Conservation (phyloP, 2,797 vertebrate species). For the Hylomyscus alleni region DNA sequence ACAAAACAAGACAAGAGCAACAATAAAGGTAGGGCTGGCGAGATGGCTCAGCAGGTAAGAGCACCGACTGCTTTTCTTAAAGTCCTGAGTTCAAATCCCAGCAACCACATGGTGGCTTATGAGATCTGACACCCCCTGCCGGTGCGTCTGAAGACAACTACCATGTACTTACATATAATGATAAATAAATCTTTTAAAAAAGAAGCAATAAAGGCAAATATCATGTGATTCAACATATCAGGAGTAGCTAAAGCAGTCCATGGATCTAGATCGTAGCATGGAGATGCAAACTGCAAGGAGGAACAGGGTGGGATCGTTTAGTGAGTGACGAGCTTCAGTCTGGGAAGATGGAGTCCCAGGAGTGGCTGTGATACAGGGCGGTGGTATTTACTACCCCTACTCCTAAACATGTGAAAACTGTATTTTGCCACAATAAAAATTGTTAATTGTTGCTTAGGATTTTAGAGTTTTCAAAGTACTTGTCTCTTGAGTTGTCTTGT, state of each 20-base stretch:
- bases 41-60: too few relatives aligned
- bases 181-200: too few relatives aligned
- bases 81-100: too few relatives aligned
- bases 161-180: too few relatives aligned
- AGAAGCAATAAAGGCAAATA: not conserved
- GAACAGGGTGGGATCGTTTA: not conserved
- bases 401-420: constrained; percentile 1
- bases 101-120: too few relatives aligned
- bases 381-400: not conserved
- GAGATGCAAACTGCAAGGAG: not conserved
- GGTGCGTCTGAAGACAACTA: too few relatives aligned
- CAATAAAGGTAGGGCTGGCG: not conserved
- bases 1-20: not conserved
- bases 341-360: not conserved
- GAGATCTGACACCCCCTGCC: too few relatives aligned
- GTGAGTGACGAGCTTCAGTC: not conserved
- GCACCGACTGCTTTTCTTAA: too few relatives aligned
- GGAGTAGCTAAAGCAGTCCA: constrained; percentile 13
- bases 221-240: not conserved
- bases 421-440: constrained; percentile 27
- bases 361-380: not conserved
- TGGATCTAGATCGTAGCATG: not conserved
- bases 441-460: not conserved
- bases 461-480: constrained; percentile 36
- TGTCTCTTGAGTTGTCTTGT: constrained; percentile 26